These are phyloP conservation scores for Microcebus griseorufus DNA, from an alignment of 2,113 vertebrate genomes.

Conservation along the genomic window DNA sequence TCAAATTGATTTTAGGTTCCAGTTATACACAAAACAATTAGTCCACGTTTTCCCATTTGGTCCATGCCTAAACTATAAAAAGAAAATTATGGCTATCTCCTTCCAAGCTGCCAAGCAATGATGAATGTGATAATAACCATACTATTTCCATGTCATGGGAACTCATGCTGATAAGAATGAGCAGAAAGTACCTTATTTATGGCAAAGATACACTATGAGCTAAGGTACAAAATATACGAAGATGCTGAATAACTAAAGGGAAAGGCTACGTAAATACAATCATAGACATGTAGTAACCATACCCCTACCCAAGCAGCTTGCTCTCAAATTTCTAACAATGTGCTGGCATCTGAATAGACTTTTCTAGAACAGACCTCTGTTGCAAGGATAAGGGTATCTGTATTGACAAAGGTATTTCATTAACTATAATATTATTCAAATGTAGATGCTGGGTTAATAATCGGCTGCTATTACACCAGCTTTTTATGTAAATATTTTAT, in stretches of 20 bases:
- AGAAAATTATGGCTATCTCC: slow-evolving; percentile 37
- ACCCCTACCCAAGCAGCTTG: neutral
- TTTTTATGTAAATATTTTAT: slow-evolving; percentile 42
- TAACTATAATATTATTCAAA: slow-evolving; percentile 15
- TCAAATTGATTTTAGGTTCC: slow-evolving; percentile 36
- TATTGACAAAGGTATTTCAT: neutral
- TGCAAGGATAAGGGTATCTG: neutral
- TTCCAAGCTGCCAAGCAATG: slow-evolving; percentile 25
- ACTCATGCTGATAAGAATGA: neutral
- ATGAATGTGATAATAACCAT: slow-evolving; percentile 26
- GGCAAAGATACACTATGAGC: slow-evolving; percentile 24
- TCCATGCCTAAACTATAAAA: slow-evolving; percentile 23
- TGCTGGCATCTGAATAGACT: neutral
- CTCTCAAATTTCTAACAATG: slow-evolving; percentile 15
- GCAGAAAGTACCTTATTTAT: slow-evolving; percentile 38
- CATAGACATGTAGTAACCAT: neutral
- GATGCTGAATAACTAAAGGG: slow-evolving; percentile 4
- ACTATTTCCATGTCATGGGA: slow-evolving; percentile 17
- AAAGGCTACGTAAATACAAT: neutral
- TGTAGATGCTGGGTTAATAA: neutral
- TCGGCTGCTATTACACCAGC: neutral
- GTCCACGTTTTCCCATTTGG: slow-evolving; percentile 39
- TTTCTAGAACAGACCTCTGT: neutral
- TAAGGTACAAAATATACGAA: slow-evolving; percentile 31
- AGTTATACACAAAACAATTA: neutral